These are phyloP conservation scores for Sphenopsis melanotis DNA, from an alignment of 2,797 vertebrate genomes.

Conservation along the genomic window DNA sequence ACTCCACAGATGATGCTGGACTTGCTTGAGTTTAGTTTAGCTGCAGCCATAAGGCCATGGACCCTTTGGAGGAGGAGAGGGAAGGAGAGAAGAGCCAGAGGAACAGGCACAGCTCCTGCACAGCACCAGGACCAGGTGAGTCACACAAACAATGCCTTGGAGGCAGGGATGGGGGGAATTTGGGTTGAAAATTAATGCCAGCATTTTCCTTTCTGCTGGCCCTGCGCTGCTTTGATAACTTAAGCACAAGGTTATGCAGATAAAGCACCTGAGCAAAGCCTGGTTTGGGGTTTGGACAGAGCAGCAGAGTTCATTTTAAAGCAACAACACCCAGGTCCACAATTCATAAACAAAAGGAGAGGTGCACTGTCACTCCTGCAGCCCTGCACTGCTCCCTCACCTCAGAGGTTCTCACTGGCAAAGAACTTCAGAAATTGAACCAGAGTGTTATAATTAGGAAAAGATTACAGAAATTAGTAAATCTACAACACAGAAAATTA, in stretches of 20 bases:
- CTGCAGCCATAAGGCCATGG: background rate
- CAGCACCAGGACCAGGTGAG: slow-evolving; percentile 10
- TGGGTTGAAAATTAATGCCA: background rate
- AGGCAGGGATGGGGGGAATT: background rate
- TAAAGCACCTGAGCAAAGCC: background rate
- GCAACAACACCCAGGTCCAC: background rate
- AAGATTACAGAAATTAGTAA: background rate
- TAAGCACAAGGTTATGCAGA: background rate
- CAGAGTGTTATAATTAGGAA: background rate
- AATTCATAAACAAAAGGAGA: background rate
- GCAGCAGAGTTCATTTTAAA: background rate
- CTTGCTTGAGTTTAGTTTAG: background rate
- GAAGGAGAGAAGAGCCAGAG: background rate
- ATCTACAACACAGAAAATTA: background rate
- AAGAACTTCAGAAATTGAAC: background rate
- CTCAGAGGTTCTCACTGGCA: background rate
- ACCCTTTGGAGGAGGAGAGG: background rate
- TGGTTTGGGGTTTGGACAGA: background rate
- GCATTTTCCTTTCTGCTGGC: background rate
- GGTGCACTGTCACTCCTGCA: background rate
- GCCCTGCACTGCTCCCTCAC: background rate
- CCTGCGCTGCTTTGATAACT: background rate
- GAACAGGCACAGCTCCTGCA: background rate
- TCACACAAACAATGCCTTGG: background rate
- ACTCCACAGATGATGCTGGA: background rate